These are phyloP conservation scores for Octopus sinensis DNA, from an alignment of 1,140 invertebrate genomes.

Conservation along the genomic window DNA sequence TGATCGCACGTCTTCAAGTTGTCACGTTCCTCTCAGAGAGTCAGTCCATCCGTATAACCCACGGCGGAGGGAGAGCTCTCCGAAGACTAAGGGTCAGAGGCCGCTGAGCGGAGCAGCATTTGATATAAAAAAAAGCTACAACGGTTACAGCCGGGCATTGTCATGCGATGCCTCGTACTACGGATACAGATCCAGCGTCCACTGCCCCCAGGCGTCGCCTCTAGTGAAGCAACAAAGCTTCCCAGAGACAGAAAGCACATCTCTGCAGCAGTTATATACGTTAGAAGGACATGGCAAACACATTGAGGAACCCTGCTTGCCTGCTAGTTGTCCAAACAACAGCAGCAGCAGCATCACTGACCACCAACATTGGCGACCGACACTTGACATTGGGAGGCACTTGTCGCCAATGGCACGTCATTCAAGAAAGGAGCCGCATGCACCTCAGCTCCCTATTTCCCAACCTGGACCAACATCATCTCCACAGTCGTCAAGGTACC, in stretches of 20 bases:
- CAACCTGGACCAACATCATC: background rate
- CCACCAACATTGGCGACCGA: background rate
- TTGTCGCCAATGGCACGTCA: conserved; percentile 10
- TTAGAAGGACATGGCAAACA: background rate
- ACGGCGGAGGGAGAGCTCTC: conserved; percentile 1
- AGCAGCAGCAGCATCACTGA: background rate
- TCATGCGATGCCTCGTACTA: background rate
- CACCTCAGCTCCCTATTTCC: background rate
- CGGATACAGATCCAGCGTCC: conserved; percentile 2
- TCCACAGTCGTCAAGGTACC: conserved; percentile 30
- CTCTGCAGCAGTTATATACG: background rate
- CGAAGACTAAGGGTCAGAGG: background rate
- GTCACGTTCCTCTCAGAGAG: conserved; percentile 17
- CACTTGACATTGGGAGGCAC: conserved; percentile 20
- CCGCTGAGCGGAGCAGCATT: background rate
- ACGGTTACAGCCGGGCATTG: background rate
- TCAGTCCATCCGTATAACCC: conserved; percentile 17
- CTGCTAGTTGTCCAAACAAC: background rate
- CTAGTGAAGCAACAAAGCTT: background rate
- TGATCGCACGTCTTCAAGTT: conserved; percentile 23
- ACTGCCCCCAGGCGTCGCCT: background rate
- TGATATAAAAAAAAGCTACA: conserved; percentile 8
- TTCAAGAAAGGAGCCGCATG: conserved; percentile 9
- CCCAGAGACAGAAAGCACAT: background rate
- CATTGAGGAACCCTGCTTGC: background rate